Base-by-base conservation (phyloP, 1,140 invertebrate species). In the Colletes latitarsis region DNA sequence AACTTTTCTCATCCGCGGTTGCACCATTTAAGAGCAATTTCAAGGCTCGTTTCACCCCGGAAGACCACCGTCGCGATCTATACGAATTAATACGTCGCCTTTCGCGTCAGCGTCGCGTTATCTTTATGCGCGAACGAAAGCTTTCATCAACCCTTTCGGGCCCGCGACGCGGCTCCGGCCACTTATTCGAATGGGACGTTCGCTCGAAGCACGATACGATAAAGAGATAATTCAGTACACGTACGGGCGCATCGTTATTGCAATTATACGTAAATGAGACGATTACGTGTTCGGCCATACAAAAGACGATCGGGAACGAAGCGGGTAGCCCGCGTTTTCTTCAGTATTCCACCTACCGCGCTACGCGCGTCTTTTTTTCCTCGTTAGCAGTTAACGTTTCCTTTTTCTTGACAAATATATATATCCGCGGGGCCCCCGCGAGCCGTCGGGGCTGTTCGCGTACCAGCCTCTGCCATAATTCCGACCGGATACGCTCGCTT, bases 161-260 rank as follows among this genome's bases (percentile, higher is more conserved):
- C 57, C 43, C 67, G 72, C 73, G 55, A 80, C 60, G 55, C 70
- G 43, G 9, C 43, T 21, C 41, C 15, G 58, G 71, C 66, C 64
- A 77, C 72, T 86, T 87, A 86, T 86, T 86, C 76, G 83, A 86
- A 86, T 86, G 81, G 77, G 83, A 86, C 74, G 66, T 79, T 85
- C n/a, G 57, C 57, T 55, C 53, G 39, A 6, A 58, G 60, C 55
- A 66, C 68, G 49, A 81, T 58, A 63, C 66, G 85, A 86, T 86
- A 85, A 81, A 87, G 84, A 83, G 74, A 86, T 84, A 84, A 87
- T 87, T 88, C 85, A 77, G 67, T 77, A 76, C 84, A 87, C 71
- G 84, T 86, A 83, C 82, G 68, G 74, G 82, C 79, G 72, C 69
- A 72, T 81, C 78, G 72, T 88, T 88, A 87, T 80, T 84, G 83